A percentile compares a stretch with the other conserved stretches of the same genome.
Evolutionary conservation across 2,797 vertebrate genomes (phyloP).

Genomic region (Melanotaenia trifasciata): DNA sequence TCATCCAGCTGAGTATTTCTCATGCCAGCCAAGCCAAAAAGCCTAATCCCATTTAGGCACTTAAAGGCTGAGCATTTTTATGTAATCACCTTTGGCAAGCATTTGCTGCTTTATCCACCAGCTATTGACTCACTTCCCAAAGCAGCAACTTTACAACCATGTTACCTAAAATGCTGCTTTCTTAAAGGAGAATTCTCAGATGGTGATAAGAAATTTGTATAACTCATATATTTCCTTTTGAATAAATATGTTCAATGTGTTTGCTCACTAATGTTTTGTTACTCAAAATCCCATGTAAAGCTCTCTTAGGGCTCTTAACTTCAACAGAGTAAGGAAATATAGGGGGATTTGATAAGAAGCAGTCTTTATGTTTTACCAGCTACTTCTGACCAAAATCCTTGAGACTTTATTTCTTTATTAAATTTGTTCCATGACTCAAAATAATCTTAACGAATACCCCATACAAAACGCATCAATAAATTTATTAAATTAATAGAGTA

Average conservation of each 20-base stretch:
- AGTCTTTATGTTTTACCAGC: constrained; percentile 5
- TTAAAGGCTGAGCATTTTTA: not conserved
- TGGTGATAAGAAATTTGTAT: too few relatives aligned
- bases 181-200: not conserved
- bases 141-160: not conserved
- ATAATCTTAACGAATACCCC: not conserved
- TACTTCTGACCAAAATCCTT: not conserved
- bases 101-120: not conserved
- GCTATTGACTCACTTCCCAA: not conserved
- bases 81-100: not conserved
- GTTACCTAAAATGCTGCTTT: not conserved
- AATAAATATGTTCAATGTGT: too few relatives aligned
- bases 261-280: constrained; percentile 2
- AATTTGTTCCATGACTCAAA: not conserved
- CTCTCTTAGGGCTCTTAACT: not conserved
- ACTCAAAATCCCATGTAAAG: not conserved
- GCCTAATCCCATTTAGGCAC: not conserved
- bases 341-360: not conserved
- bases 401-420: not conserved
- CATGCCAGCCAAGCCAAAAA: not conserved
- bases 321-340: not conserved
- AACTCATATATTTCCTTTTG: too few relatives aligned
- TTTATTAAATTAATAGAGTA: not conserved
- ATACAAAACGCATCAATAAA: not conserved
- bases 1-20: not conserved